A percentile compares a stretch with the other conserved stretches of the same genome.
These are phyloP conservation scores for Arizona elegans DNA, from an alignment of 2,113 vertebrate genomes.

Conservation along the genomic window DNA sequence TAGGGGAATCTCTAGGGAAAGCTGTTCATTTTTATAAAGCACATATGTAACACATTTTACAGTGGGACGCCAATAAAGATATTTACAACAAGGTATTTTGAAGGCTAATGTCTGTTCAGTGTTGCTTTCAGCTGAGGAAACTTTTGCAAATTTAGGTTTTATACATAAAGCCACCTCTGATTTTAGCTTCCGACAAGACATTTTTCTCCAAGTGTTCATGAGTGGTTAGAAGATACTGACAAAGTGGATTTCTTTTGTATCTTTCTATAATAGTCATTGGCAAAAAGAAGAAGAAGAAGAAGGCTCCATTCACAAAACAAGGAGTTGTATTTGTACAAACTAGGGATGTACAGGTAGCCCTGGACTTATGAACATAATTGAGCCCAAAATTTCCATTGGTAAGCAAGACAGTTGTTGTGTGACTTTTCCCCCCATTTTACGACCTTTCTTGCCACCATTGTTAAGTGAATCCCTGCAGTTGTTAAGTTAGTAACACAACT, in stretches of 20 bases:
- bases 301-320: neutral
- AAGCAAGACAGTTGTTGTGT: neutral
- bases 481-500: neutral
- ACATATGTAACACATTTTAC: slow-evolving; percentile 33
- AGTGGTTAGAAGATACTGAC: neutral
- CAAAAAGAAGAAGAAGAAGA: neutral
- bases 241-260: neutral
- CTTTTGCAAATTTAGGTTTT: neutral
- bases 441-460: neutral
- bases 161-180: neutral
- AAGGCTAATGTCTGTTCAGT: slow-evolving; percentile 10
- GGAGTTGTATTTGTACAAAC: neutral
- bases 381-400: neutral
- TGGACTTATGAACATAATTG: neutral
- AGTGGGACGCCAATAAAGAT: slow-evolving; percentile 16
- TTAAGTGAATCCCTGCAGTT: neutral
- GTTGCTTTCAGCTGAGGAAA: neutral
- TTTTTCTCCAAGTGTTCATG: neutral
- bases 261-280: neutral
- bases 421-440: neutral
- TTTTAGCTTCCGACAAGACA: neutral
- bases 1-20: slow-evolving; percentile 48
- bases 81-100: slow-evolving; percentile 20
- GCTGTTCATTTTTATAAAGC: slow-evolving; percentile 39
- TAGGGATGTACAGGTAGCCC: neutral